These are phyloP conservation scores for Ariolimax columbianus DNA, from an alignment of 2,888 invertebrate genomes.

Conservation along the genomic window DNA sequence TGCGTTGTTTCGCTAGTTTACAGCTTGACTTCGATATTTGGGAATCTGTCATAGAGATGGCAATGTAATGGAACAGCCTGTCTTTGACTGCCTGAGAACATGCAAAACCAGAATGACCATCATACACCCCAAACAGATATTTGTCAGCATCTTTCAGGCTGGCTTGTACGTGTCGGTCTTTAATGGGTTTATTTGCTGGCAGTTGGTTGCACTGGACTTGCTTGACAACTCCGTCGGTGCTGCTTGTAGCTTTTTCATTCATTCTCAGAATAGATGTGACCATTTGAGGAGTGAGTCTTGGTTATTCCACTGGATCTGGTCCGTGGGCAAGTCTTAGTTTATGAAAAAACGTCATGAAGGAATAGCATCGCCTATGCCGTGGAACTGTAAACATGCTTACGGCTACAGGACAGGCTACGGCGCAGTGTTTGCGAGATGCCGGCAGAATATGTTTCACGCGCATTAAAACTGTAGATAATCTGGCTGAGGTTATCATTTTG, in stretches of 20 bases:
- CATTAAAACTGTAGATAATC: background rate
- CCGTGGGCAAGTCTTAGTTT: slow-evolving; percentile 54
- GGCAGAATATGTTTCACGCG: background rate
- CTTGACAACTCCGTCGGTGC: slow-evolving; percentile 81
- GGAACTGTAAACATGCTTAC: background rate
- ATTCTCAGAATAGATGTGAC: slow-evolving; percentile 70
- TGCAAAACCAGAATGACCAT: slow-evolving; percentile 95
- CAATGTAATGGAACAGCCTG: slow-evolving; percentile 90
- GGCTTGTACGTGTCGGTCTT: slow-evolving; percentile 94
- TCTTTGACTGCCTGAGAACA: slow-evolving; percentile 95
- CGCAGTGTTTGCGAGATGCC: background rate
- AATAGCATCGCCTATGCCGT: slow-evolving; percentile 17
- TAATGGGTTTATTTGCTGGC: slow-evolving; percentile 94
- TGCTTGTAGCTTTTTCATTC: slow-evolving; percentile 64
- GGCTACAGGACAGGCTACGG: background rate
- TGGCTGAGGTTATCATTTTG: slow-evolving; percentile 41
- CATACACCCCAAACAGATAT: slow-evolving; percentile 91
- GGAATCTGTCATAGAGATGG: slow-evolving; percentile 88
- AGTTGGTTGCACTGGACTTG: slow-evolving; percentile 91
- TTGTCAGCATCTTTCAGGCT: slow-evolving; percentile 84
- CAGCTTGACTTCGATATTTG: too few relatives aligned
- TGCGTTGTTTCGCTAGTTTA: too few relatives aligned
- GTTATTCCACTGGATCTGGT: slow-evolving; percentile 60
- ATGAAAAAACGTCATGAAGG: slow-evolving; percentile 43
- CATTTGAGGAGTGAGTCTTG: slow-evolving; percentile 74